A percentile compares a stretch with the other conserved stretches of the same genome.
phyloP scores from a whole-genome alignment of 2,888 invertebrate species.

The Melieria crassipennis region DNA sequence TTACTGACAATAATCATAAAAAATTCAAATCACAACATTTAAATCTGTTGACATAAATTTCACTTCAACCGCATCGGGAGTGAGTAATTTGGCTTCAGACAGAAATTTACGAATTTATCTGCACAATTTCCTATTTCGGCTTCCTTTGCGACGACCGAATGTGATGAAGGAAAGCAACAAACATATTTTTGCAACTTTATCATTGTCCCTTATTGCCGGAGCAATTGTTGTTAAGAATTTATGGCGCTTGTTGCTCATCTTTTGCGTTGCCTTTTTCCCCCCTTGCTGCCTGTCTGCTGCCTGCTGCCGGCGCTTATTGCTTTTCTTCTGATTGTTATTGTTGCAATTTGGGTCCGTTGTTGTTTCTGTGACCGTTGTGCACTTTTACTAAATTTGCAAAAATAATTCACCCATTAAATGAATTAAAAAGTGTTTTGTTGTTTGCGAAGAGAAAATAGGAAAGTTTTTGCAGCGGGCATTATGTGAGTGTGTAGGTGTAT shows the following conservation, averaged over 20 bases:
- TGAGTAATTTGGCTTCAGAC: too few species aligned
- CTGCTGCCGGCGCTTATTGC: background rate
- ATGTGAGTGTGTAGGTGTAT: too few species aligned
- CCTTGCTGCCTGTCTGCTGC: background rate
- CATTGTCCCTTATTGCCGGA: too few species aligned
- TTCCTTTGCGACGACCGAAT: too few species aligned
- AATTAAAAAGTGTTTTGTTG: background rate
- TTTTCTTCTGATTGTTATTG: background rate
- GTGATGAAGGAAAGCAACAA: too few species aligned
- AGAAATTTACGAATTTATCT: too few species aligned
- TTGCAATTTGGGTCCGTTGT: background rate
- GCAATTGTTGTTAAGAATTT: background rate
- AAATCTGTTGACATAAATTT: too few species aligned
- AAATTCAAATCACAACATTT: too few species aligned
- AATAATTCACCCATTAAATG: slow-evolving; percentile 5
- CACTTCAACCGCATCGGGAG: too few species aligned
- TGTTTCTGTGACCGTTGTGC: background rate
- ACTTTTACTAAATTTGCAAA: background rate
- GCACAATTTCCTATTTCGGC: too few species aligned
- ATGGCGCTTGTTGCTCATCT: background rate
- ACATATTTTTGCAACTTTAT: too few species aligned
- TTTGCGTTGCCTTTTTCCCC: background rate
- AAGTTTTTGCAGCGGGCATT: background rate
- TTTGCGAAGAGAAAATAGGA: background rate
- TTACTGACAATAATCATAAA: too few species aligned